Base-by-base conservation (phyloP, 2,113 vertebrate species). In the Hyperoodon ampullatus region DNA sequence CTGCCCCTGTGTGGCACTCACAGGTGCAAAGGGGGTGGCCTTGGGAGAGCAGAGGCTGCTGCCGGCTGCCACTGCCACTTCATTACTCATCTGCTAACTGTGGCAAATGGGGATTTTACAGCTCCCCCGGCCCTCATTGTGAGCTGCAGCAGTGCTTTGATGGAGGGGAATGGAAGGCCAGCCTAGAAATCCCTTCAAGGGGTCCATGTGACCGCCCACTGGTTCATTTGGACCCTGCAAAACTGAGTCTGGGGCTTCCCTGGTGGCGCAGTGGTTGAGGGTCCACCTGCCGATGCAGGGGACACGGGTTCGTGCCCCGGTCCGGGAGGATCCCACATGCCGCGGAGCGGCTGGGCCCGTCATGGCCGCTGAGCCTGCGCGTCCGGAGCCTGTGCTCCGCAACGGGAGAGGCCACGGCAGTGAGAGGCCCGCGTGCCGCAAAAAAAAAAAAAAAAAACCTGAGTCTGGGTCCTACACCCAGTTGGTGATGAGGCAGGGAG, bases 41-140 rank as follows among this genome's bases (percentile, higher is more conserved):
- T 26, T 14, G 0, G 7, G 90, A 81, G 78, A 95, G 65, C 70
- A 63, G 68, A 85, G 83, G 82, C 94, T 11, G 1, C 91, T 23
- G 58, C 74, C 6, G 2, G 70, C 94, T 74, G 87, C 74, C 78
- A 24, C 55, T 3, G 30, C 42, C 81, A 13, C 90, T 89, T 97
- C 98, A 95, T 97, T 93, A 88, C 58, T 97, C 96, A 97, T 95
- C 75, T 81, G 90, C 90, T 98, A 97, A 98, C 94, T 97, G 88
- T 78, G 90, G 96, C 90, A 97, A 94, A 94, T 96, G 93, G 91
- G 88, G 75, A 90, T 95, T 97, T 97, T 95, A 97, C 18, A 35
- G 94, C 84, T 97, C 96, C 96, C 87, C 24, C 0, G 84, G 94
- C 71, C 92, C 95, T 92, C 50, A 6, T 90, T 53, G 42, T 50